phyloP scores from a whole-genome alignment of 2,888 invertebrate species.

The Pogonocherus hispidulus region DNA sequence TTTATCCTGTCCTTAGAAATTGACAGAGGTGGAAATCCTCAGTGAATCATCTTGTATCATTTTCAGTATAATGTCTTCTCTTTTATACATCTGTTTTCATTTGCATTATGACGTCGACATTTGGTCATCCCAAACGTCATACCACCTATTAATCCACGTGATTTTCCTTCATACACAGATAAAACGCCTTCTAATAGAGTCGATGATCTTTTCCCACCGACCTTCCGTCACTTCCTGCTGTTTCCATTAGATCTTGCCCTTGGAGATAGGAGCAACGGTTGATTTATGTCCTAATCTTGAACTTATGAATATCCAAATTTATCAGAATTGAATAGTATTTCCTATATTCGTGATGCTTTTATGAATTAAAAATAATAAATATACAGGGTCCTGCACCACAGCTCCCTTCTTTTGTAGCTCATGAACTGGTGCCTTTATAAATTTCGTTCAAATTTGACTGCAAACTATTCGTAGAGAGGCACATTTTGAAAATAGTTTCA shows the following conservation, averaged over 20 bases:
- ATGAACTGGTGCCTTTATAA: too few species aligned
- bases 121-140: neutral
- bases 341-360: neutral
- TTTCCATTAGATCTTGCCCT: neutral
- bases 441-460: too few species aligned
- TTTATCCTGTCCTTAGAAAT: too few species aligned
- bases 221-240: neutral
- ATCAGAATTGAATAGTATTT: neutral
- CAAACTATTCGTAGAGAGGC: too few species aligned
- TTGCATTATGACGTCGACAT: neutral
- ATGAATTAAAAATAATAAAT: neutral
- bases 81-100: too few species aligned
- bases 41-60: too few species aligned
- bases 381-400: too few species aligned
- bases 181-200: neutral
- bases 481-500: too few species aligned
- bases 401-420: too few species aligned
- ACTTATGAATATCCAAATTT: neutral
- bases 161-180: neutral
- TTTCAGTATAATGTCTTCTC: too few species aligned
- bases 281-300: conserved; percentile 2
- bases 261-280: neutral
- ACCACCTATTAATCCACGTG: neutral
- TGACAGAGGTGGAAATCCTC: too few species aligned
- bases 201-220: neutral